These are phyloP conservation scores for Temnothorax unifasciatus DNA, from an alignment of 2,888 invertebrate genomes.

Conservation along the genomic window DNA sequence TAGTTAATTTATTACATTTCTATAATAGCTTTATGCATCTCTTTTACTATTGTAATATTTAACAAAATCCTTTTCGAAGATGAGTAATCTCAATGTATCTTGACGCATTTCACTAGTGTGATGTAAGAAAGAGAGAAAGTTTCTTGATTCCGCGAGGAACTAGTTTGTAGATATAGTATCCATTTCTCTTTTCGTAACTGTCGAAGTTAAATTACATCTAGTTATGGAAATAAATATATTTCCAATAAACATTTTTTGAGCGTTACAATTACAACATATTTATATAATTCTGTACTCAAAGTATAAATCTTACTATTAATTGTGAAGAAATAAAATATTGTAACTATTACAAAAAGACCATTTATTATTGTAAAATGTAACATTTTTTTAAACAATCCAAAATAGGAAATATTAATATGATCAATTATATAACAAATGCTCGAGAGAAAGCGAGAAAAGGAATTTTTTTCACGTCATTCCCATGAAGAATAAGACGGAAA, in stretches of 20 bases:
- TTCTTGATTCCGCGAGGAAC: slow-evolving; percentile 18
- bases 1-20: not conserved
- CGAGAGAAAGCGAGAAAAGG: slow-evolving; percentile 40
- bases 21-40: not conserved
- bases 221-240: not conserved
- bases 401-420: not conserved
- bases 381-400: not conserved
- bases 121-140: slow-evolving; percentile 54
- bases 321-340: slow-evolving; percentile 6
- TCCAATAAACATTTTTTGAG: not conserved
- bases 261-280: not conserved
- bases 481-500: slow-evolving; percentile 20
- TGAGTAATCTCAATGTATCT: slow-evolving; percentile 8
- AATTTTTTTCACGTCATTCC: not conserved
- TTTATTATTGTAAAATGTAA: not conserved
- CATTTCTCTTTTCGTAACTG: not conserved
- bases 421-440: not conserved
- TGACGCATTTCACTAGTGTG: slow-evolving; percentile 41
- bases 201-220: slow-evolving; percentile 23
- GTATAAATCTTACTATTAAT: not conserved
- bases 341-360: not conserved
- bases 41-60: not conserved
- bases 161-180: slow-evolving; percentile 18
- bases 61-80: slow-evolving; percentile 1
- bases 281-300: not conserved